These are phyloP conservation scores for Coremacera marginata DNA, from an alignment of 2,888 invertebrate species.

Conservation along the genomic window DNA sequence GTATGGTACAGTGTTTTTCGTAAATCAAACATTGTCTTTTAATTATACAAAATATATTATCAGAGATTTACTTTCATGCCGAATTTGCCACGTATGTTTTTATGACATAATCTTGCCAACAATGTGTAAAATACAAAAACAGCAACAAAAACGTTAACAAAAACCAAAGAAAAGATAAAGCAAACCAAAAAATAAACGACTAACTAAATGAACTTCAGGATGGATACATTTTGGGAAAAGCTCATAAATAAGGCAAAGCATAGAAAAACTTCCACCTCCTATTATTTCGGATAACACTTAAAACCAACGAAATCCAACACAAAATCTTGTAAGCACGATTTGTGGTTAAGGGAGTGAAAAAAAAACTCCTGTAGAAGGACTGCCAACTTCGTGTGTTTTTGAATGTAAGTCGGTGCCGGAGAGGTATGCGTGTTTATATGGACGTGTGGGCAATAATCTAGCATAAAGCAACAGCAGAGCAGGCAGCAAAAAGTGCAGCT, in stretches of 20 bases:
- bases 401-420: background rate
- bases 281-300: background rate
- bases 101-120: constrained; percentile 47
- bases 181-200: background rate
- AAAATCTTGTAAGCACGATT: constrained; percentile 5
- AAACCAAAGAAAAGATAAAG: background rate
- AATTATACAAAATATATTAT: too few relatives aligned
- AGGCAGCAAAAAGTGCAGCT: constrained; percentile 14
- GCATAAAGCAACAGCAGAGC: background rate
- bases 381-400: background rate
- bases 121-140: background rate
- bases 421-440: constrained; percentile 8
- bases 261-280: constrained; percentile 17
- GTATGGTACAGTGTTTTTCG: too few relatives aligned
- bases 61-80: too few relatives aligned
- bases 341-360: background rate
- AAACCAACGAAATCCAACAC: background rate
- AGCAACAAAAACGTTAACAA: background rate
- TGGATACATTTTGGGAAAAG: constrained; percentile 18
- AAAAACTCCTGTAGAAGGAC: background rate
- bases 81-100: constrained; percentile 40
- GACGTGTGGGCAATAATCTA: background rate
- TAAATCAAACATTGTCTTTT: too few relatives aligned
- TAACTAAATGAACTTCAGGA: constrained; percentile 5
- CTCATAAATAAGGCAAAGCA: constrained; percentile 25